Evolutionary conservation across 2,113 vertebrate species (phyloP).

Genomic region (Uria lomvia): DNA sequence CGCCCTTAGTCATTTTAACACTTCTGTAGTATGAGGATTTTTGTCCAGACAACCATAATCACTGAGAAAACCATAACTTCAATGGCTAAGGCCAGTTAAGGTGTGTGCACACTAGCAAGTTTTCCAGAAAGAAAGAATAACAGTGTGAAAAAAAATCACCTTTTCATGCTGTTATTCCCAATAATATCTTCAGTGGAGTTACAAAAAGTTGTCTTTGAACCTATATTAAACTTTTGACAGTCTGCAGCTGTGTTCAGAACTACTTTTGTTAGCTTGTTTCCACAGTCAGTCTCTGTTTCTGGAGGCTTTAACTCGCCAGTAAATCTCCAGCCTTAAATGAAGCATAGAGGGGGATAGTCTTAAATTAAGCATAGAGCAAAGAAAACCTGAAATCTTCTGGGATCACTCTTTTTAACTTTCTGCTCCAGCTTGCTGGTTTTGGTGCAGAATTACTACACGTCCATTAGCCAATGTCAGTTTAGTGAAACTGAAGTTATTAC

Average conservation of each 20-base stretch:
- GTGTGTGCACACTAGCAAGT: background rate
- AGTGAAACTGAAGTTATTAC: background rate
- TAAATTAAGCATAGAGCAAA: background rate
- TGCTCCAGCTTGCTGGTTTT: background rate
- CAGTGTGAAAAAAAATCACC: background rate
- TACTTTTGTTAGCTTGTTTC: background rate
- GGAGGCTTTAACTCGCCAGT: background rate
- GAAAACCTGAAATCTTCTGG: background rate
- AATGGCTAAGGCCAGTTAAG: background rate
- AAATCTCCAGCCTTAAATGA: background rate
- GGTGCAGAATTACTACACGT: fast-evolving
- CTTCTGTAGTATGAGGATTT: background rate
- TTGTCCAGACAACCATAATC: background rate
- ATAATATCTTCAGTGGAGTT: background rate
- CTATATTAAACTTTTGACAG: background rate
- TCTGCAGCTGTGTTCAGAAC: background rate
- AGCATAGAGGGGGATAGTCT: background rate
- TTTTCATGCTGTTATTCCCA: background rate
- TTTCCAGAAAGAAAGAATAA: background rate
- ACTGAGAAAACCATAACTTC: background rate
- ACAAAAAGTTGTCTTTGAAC: background rate
- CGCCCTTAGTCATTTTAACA: background rate
- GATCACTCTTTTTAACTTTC: background rate
- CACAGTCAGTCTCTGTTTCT: background rate
- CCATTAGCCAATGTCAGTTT: background rate